These are phyloP conservation scores for Lepisosteus oculatus DNA, from an alignment of 2,113 vertebrate genomes.

Conservation along the genomic window DNA sequence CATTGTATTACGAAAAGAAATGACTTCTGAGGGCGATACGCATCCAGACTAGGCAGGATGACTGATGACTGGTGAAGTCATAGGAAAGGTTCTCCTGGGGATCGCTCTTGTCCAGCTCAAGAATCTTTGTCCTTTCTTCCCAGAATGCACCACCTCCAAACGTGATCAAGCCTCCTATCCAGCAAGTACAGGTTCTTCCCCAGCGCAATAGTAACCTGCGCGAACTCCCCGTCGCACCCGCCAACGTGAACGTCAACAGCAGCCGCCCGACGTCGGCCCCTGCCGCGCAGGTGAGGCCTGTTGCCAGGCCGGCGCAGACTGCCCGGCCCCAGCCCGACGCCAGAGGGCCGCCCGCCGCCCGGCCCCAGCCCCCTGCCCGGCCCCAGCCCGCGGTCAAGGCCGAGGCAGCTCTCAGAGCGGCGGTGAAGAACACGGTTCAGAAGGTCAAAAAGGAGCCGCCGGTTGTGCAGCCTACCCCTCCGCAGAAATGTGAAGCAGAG, in stretches of 20 bases:
- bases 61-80: too few relatives aligned
- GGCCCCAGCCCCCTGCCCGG: background rate
- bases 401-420: conserved; percentile 25
- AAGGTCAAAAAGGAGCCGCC: conserved; percentile 52
- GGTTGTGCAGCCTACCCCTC: conserved; percentile 50
- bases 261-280: conserved; percentile 57
- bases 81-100: too few relatives aligned
- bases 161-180: conserved; percentile 65
- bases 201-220: conserved; percentile 90
- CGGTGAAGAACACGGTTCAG: conserved; percentile 58
- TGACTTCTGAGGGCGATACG: too few relatives aligned
- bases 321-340: conserved; percentile 33
- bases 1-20: too few relatives aligned
- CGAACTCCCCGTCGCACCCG: conserved; percentile 83
- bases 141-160: conserved; percentile 73
- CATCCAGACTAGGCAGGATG: too few relatives aligned
- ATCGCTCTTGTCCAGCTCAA: too few relatives aligned
- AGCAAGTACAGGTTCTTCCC: conserved; percentile 70
- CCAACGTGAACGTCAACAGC: conserved; percentile 64
- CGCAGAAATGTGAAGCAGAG: conserved; percentile 61
- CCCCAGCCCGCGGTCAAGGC: conserved; percentile 31
- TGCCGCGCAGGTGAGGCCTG: conserved; percentile 70
- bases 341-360: conserved; percentile 39
- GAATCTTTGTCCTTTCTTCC: background rate
- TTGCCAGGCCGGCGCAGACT: conserved; percentile 52